A percentile compares a stretch with the other conserved stretches of the same genome.
Evolutionary conservation across 2,888 invertebrate genomes (phyloP).

Genomic region (Drosophila fungiperda): DNA sequence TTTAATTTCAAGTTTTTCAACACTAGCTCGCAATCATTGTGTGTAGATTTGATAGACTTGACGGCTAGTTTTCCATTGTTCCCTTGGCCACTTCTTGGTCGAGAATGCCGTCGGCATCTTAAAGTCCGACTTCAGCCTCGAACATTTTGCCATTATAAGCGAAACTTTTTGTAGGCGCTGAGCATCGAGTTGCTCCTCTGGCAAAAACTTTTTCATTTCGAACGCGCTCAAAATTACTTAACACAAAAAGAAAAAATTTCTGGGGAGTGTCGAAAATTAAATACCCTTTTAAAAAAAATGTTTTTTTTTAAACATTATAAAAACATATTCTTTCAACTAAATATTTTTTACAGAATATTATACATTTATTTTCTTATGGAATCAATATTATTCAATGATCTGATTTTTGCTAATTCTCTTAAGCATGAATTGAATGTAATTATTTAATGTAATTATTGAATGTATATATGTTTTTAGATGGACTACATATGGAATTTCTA

Average conservation of each 20-base stretch:
- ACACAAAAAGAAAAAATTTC: neutral
- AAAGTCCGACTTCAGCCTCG: constrained; percentile 14
- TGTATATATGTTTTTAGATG: neutral
- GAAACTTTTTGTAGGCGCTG: constrained; percentile 71
- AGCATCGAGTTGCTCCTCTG: constrained; percentile 41
- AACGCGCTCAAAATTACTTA: constrained; percentile 76
- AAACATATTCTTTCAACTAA: neutral
- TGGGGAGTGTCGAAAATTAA: neutral
- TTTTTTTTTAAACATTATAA: neutral
- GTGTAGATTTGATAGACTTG: neutral
- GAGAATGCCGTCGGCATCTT: neutral
- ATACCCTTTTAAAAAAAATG: neutral
- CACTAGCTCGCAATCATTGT: neutral
- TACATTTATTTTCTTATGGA: neutral
- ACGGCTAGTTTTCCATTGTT: neutral
- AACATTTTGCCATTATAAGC: constrained; percentile 70
- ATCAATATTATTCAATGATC: neutral
- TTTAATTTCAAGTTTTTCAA: neutral
- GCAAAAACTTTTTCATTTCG: constrained; percentile 72
- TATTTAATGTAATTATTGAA: neutral
- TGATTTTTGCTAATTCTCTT: neutral
- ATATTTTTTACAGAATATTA: neutral
- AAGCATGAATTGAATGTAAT: neutral
- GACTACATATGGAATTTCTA: neutral
- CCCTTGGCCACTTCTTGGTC: neutral